Evolutionary conservation across 64 coral and sea anemone species (phyloP), one percentile per base, ranked within the genome.

Genomic region (Catalaphyllia jardinei): DNA sequence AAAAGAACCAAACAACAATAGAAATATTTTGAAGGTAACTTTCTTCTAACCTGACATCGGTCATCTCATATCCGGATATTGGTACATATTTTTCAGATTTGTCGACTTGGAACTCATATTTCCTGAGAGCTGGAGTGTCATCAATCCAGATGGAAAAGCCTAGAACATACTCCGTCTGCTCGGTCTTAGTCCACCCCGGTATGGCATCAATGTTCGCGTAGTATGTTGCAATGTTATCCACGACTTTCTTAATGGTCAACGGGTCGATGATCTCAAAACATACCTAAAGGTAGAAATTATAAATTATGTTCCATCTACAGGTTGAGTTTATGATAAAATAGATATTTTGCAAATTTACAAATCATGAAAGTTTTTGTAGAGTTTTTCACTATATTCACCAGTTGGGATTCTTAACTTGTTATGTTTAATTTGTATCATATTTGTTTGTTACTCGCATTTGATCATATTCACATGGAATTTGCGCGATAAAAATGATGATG

Each of bases 151-250:
- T 93, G n/a, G 88, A 89, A 14, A 96, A 80, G 0, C 81, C 95
- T 16, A 88, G 80, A 11, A 96, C 95, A 46, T 80, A 59, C 11
- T 85, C 83, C 19, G 73, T 86, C 39, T 86, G 78, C 17, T 88
- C 88, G 18, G 95, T 88, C 42, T 74, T 90, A 0, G 79, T 42
- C 91, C 83, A 94, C 51, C 75, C 67, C 24, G 95, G 95, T n/a
- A 96, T 83, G 6, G 88, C 72, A 1, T 51, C 62, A 29, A 83
- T 96, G 31, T 72, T 90, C 18, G 89, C 54, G 64, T 96, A 96
- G 81, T 96, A 96, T 2, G 82, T 96, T 12, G 95, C 95, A 67
- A 91, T 93, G 77, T 96, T 93, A 31, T 79, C 80, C 13, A 96
- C 95, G 38, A 96, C 75, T 51, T 69, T 96, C 27, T 86, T 77